Evolutionary conservation across 2,797 vertebrate species (phyloP), one percentile per base, ranked within the genome.

Genomic region (Garrulus glandarius): DNA sequence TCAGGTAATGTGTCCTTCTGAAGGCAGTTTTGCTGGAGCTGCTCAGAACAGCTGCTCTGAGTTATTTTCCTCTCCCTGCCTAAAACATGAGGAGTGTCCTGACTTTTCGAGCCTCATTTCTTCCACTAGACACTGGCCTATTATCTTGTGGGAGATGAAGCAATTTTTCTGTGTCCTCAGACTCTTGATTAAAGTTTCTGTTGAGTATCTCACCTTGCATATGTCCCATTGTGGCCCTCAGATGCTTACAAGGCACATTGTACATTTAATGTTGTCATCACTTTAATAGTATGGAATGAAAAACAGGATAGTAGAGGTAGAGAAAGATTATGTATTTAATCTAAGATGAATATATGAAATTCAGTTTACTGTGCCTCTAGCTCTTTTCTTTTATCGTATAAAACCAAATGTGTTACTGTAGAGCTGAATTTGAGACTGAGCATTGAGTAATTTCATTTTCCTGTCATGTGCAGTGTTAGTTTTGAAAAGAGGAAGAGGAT

Each of bases 401-500:
- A 86, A 84, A 14, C 1, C 15, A 52, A 68, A 18, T 0, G 0
- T 41, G 13, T 50, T 75, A 50, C 15, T n/a, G 24, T 27, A 69
- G n/a, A 72, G 30, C 20, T 75, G 80, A 74, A 55, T 74, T 71
- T 70, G 16, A 43, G 36, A 46, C 32, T 72, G 81, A 46, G 6
- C 36, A 50, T 63, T 32, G 19, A 80, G 44, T 80, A 89, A 61
- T 13, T 5, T 53, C 8, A 26, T 80, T 39, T 91, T 85, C 56
- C 56, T 83, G 71, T 85, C 19, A 14, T 41, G 24, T 77, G 57
- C 39, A 56, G 26, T 56, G 32, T 52, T 89, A 53, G 55, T 63
- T 93, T 85, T 85, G 46, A 77, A 85, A 89, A 83, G 50, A 75
- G 67, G 30, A 64, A 56, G 67, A 84, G 3, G 8, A 39, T 85